Base-by-base conservation (phyloP, 1,140 invertebrate species). In the Drepana arcuata region DNA sequence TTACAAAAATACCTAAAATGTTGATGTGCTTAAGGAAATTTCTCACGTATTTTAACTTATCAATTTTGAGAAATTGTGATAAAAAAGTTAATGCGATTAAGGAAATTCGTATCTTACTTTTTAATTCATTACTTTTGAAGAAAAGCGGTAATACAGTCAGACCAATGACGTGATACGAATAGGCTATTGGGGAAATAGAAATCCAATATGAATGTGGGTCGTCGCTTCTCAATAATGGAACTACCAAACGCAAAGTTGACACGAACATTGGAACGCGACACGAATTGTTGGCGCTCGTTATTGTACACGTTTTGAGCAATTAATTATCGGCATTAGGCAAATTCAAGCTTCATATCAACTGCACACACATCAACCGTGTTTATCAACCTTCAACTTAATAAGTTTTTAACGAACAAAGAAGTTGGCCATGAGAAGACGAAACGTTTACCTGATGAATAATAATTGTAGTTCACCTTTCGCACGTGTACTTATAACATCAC, bases 401-500 rank as follows among this genome's bases (percentile, higher is more conserved):
- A 5, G 18, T 33, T 7, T 45, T 2, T 34, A 26, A 11, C 11
- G 23, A 38, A 48, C 34, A 53, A 58, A 48, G 38, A 43, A 27
- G 31, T 14, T 7, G 28, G 15, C 21, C 32, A 30, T 37, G 37
- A 50, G 51, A 51, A 28, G 48, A 39, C 41, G 35, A 48, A 52
- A 53, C 44, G 44, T 34, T 55, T 41, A 47, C 45, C 51, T 50
- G 48, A 48, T 54, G 41, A 63, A 66, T 59, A 63, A 61, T 62
- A 62, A 59, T 54, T 54, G 32, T 32, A 40, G 32, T 31, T 48
- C 49, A 43, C 59, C 59, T 58, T 51, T 48, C 36, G 32, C 44
- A 41, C 53, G 43, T 54, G 47, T 45, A 44, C 60, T 68, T 50
- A 54, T 50, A 64, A 68, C 48, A 64, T 66, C 62, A 51, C n/a